A percentile compares a stretch with the other conserved stretches of the same genome.
These are phyloP conservation scores for Ypsolopha sequella DNA, from an alignment of 2,888 invertebrate species.

Conservation along the genomic window DNA sequence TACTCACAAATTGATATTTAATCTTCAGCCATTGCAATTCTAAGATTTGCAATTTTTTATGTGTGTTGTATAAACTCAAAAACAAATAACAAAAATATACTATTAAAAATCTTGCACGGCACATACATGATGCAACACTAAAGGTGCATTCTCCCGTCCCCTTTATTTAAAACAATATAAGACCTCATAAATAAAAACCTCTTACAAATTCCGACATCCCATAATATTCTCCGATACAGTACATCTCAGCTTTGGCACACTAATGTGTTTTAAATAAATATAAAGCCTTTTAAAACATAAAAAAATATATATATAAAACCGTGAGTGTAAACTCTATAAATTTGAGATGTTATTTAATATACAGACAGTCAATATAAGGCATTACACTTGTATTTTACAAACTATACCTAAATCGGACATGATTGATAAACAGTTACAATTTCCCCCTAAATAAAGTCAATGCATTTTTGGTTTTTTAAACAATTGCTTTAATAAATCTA, in stretches of 20 bases:
- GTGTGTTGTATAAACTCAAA: no score
- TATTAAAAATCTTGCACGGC: no score
- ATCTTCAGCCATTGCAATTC: no score
- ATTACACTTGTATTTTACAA: neutral
- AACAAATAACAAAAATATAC: no score
- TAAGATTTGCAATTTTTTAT: no score
- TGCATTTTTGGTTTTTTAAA: conserved; percentile 30
- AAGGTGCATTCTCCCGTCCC: neutral
- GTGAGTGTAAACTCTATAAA: conserved; percentile 1
- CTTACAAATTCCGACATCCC: no score
- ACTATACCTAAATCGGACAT: conserved; percentile 2
- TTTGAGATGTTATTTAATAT: neutral
- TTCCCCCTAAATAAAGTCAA: conserved; percentile 12
- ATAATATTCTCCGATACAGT: neutral
- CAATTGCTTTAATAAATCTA: conserved; percentile 20
- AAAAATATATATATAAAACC: neutral
- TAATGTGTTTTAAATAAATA: neutral
- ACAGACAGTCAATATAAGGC: conserved; percentile 2
- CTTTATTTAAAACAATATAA: neutral
- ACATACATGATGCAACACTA: neutral
- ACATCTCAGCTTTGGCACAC: neutral
- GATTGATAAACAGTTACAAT: neutral
- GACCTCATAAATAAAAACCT: no score
- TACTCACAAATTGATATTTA: no score
- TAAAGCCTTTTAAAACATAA: neutral